Conservation (phyloP, 2,888 invertebrate species). For the Elegia similella region DNA sequence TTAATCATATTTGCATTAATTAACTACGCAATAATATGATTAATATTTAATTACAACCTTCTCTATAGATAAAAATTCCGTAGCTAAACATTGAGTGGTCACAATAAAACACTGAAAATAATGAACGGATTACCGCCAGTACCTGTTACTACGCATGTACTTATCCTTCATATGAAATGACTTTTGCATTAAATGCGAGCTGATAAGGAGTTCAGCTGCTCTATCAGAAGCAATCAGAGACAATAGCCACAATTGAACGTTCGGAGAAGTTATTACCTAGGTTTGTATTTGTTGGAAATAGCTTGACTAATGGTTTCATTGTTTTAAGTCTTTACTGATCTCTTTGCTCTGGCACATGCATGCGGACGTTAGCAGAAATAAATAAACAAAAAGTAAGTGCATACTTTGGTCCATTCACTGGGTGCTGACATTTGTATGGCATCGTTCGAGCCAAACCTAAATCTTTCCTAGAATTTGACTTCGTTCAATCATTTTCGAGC, state of each 20-base stretch:
- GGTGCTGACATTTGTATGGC: conserved; percentile 71
- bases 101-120: too few species aligned
- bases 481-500: conserved; percentile 34
- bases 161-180: neutral
- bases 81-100: too few species aligned
- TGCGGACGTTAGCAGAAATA: conserved; percentile 70
- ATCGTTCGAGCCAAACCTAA: conserved; percentile 59
- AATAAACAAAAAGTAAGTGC: conserved; percentile 66
- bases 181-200: conserved; percentile 17
- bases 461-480: conserved; percentile 51
- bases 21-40: conserved; percentile 21
- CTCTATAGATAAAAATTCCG: too few species aligned
- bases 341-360: conserved; percentile 69
- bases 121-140: too few species aligned
- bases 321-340: conserved; percentile 58
- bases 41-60: too few species aligned
- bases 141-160: too few species aligned
- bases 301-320: conserved; percentile 53
- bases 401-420: conserved; percentile 69
- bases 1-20: conserved; percentile 8
- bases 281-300: conserved; percentile 42
- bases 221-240: conserved; percentile 18
- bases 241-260: conserved; percentile 31
- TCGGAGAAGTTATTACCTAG: conserved; percentile 35
- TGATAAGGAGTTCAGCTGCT: conserved; percentile 16